phyloP scores from a whole-genome alignment of 2,113 vertebrate species.

The Larimichthys crocea region DNA sequence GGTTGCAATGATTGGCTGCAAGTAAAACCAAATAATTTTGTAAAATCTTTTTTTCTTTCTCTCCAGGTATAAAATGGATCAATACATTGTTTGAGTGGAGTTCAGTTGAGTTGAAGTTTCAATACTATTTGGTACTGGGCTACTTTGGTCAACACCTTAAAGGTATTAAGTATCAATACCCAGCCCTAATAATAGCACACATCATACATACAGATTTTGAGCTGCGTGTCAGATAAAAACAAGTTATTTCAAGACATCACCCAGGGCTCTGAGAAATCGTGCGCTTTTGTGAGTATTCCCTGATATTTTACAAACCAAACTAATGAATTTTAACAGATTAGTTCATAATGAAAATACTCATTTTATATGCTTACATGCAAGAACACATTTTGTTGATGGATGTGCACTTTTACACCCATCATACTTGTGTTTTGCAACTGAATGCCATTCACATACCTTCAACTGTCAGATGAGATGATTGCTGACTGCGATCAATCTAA shows the following conservation, averaged over 20 bases:
- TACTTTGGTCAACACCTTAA: no score
- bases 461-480: constrained; percentile 32
- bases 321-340: neutral
- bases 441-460: constrained; percentile 11
- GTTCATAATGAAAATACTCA: neutral
- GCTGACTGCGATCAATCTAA: constrained; percentile 27
- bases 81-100: no score
- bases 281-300: neutral
- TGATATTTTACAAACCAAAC: neutral
- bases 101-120: no score
- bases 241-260: neutral
- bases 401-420: neutral
- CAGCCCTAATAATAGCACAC: no score
- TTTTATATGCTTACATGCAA: neutral
- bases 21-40: no score
- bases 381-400: neutral
- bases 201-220: neutral
- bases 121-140: no score
- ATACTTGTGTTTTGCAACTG: neutral
- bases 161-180: no score
- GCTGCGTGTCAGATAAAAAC: neutral
- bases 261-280: neutral
- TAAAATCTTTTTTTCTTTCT: no score
- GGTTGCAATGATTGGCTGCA: no score
- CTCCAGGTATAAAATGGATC: no score